Conservation (phyloP, 2,888 invertebrate species). For the Lottia scabra region DNA sequence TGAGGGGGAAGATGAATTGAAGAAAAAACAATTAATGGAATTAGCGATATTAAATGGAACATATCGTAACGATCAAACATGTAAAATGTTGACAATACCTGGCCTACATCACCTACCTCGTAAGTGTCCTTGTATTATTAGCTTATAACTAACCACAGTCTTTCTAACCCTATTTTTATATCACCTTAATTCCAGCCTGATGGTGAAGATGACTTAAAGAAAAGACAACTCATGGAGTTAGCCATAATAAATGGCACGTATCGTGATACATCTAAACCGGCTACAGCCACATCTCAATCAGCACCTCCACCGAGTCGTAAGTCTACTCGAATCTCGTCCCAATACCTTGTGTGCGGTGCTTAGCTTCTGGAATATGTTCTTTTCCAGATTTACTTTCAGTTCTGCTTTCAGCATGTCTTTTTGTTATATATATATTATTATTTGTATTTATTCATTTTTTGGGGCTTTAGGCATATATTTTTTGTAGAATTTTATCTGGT, state of each 20-base stretch:
- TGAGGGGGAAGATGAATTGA: conserved; percentile 99
- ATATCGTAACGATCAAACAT: conserved; percentile 81
- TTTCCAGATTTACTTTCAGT: conserved; percentile 14
- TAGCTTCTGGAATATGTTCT: conserved; percentile 14
- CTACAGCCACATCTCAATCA: conserved; percentile 45
- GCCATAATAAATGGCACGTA: conserved; percentile 99
- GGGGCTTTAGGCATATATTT: neutral
- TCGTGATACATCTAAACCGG: conserved; percentile 67
- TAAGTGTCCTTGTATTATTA: conserved; percentile 41
- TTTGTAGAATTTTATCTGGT: neutral
- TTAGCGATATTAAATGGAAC: conserved; percentile 99
- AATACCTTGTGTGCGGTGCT: conserved; percentile 23
- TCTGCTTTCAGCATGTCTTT: conserved; percentile 17
- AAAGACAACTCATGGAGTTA: conserved; percentile 99
- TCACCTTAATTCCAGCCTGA: conserved; percentile 82
- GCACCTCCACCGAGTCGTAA: conserved; percentile 56
- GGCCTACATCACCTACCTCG: conserved; percentile 39
- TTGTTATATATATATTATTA: neutral
- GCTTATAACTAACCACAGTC: neutral
- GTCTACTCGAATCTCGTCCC: conserved; percentile 30
- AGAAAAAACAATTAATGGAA: conserved; percentile 99
- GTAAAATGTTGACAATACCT: conserved; percentile 36
- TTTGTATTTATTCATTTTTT: neutral
- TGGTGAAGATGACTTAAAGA: conserved; percentile 99
- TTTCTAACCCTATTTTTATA: neutral